A percentile compares a stretch with the other conserved stretches of the same genome.
Evolutionary conservation across 2,888 invertebrate species (phyloP).

Genomic region (Drosophila rubida): DNA sequence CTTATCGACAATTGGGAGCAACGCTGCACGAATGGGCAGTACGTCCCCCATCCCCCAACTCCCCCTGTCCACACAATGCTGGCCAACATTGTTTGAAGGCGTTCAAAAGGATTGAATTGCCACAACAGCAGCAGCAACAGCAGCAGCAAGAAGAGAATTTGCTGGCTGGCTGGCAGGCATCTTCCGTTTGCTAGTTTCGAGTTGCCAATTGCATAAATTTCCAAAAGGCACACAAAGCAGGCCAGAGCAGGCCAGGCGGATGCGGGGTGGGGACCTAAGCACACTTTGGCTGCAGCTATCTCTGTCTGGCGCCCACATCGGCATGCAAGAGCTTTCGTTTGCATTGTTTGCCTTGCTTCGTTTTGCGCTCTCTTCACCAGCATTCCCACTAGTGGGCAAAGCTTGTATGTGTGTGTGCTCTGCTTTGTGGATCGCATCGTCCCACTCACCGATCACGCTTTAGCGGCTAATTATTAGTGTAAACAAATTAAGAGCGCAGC

Average conservation of each 20-base stretch:
- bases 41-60: too few species aligned
- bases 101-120: conserved; percentile 35
- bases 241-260: background rate
- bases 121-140: background rate
- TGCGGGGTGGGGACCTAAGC: background rate
- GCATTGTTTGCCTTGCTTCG: conserved; percentile 11
- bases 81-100: conserved; percentile 22
- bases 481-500: background rate
- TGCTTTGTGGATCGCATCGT: background rate
- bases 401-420: background rate
- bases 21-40: conserved; percentile 1
- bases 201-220: conserved; percentile 48
- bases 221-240: background rate
- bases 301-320: background rate
- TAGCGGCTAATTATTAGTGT: background rate
- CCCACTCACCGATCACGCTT: conserved; percentile 3
- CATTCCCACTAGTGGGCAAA: background rate
- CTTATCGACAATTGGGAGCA: conserved; percentile 47
- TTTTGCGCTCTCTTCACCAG: background rate
- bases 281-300: background rate
- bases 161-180: conserved; percentile 20
- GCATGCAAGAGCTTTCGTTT: conserved; percentile 3
- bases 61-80: too few species aligned
- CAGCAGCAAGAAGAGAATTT: conserved; percentile 19
- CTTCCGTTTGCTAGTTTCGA: conserved; percentile 12